Conservation (phyloP, 2,113 vertebrate species). For the Scatophagus argus region DNA sequence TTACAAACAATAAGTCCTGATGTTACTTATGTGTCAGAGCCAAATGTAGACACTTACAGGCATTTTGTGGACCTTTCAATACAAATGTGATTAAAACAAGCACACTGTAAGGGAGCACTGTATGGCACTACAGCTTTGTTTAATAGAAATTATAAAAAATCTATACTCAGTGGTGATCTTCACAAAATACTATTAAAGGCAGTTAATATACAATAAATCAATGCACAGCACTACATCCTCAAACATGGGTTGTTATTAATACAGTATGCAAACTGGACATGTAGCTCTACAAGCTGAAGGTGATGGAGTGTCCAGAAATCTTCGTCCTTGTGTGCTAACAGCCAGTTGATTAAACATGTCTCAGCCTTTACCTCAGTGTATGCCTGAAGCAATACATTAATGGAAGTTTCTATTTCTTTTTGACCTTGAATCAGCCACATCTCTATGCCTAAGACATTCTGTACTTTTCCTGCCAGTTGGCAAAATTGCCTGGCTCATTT, state of each 20-base stretch:
- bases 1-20: not conserved
- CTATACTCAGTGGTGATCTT: not conserved
- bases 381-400: conserved; percentile 10
- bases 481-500: conserved; percentile 18
- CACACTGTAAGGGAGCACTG: not conserved
- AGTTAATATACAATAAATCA: not conserved
- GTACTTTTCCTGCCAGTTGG: conserved; percentile 54
- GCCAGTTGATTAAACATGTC: conserved; percentile 20
- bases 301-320: not conserved
- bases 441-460: not conserved
- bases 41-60: not conserved
- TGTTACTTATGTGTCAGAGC: not conserved
- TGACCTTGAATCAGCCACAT: conserved; percentile 33
- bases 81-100: not conserved
- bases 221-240: not conserved
- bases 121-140: not conserved
- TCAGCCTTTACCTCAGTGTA: conserved; percentile 20
- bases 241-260: not conserved
- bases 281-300: not conserved
- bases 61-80: not conserved
- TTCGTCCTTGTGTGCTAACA: not conserved
- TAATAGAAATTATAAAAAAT: not conserved
- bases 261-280: not conserved
- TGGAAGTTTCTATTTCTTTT: conserved; percentile 19
- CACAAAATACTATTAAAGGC: not conserved